These are phyloP conservation scores for Dichetophora obliterata DNA, from an alignment of 2,888 invertebrate genomes.

Conservation along the genomic window DNA sequence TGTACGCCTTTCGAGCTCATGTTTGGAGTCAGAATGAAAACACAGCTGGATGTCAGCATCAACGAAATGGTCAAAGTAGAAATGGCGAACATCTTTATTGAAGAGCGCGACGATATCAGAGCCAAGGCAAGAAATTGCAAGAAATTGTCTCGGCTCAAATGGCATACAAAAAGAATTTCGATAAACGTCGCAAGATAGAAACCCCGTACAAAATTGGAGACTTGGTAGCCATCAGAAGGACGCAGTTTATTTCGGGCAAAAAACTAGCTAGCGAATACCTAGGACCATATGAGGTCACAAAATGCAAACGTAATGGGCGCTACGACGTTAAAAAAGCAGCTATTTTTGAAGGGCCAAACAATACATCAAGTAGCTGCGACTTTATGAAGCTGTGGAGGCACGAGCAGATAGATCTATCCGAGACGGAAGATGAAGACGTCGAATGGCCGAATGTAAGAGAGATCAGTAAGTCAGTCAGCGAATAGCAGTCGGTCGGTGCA, in stretches of 20 bases:
- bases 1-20: background rate
- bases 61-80: background rate
- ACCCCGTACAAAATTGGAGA: background rate
- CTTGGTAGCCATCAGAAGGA: background rate
- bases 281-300: background rate
- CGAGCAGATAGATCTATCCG: background rate
- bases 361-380: background rate
- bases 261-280: too few relatives aligned
- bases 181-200: background rate
- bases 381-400: background rate
- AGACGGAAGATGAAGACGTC: background rate
- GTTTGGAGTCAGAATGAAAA: background rate
- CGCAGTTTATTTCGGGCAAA: background rate
- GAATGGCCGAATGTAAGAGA: constrained; percentile 19
- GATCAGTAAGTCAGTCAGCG: too few relatives aligned
- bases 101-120: background rate
- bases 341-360: background rate
- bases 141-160: background rate
- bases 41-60: background rate
- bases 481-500: too few relatives aligned
- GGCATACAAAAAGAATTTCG: background rate
- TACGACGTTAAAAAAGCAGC: background rate
- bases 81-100: background rate
- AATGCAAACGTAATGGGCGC: background rate
- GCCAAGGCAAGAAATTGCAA: background rate